A percentile compares a stretch with the other conserved stretches of the same genome.
Evolutionary conservation across 1,140 invertebrate genomes (phyloP).

Genomic region (Ips typographus): DNA sequence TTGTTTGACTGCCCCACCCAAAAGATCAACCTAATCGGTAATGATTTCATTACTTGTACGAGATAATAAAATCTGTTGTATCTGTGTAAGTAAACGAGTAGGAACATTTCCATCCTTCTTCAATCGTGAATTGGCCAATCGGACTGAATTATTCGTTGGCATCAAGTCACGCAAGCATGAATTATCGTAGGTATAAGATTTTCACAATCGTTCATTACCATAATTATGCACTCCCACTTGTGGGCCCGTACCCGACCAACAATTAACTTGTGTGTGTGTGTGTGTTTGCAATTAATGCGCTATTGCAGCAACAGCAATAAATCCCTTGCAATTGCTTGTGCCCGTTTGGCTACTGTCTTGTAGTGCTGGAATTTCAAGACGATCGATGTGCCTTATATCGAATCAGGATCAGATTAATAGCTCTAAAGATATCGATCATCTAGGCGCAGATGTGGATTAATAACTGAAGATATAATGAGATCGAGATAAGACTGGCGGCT

Average conservation of each 20-base stretch:
- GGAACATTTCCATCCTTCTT: too few species aligned
- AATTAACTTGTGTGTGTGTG: slow-evolving; percentile 27
- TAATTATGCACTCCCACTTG: slow-evolving; percentile 30
- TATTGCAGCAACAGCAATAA: slow-evolving; percentile 14
- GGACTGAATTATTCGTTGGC: slow-evolving; percentile 9
- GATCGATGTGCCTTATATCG: background rate
- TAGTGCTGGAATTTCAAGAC: slow-evolving; percentile 5
- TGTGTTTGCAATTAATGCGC: slow-evolving; percentile 26
- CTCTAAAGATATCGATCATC: background rate
- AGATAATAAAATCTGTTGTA: too few species aligned
- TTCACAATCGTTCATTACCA: slow-evolving; percentile 26
- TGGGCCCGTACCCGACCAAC: slow-evolving; percentile 21
- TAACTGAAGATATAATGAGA: background rate
- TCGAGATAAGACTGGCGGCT: background rate
- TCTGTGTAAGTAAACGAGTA: too few species aligned
- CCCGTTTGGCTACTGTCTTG: slow-evolving; percentile 9
- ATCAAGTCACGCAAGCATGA: slow-evolving; percentile 17
- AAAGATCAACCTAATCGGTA: too few species aligned
- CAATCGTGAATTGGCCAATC: background rate
- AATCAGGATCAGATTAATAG: background rate
- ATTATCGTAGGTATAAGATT: slow-evolving; percentile 27
- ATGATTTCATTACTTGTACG: too few species aligned
- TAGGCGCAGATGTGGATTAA: background rate
- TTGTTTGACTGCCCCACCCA: too few species aligned
- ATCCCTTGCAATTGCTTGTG: slow-evolving; percentile 7